Evolutionary conservation across 2,797 vertebrate genomes (phyloP).

Genomic region (Tragelaphus oryx): DNA sequence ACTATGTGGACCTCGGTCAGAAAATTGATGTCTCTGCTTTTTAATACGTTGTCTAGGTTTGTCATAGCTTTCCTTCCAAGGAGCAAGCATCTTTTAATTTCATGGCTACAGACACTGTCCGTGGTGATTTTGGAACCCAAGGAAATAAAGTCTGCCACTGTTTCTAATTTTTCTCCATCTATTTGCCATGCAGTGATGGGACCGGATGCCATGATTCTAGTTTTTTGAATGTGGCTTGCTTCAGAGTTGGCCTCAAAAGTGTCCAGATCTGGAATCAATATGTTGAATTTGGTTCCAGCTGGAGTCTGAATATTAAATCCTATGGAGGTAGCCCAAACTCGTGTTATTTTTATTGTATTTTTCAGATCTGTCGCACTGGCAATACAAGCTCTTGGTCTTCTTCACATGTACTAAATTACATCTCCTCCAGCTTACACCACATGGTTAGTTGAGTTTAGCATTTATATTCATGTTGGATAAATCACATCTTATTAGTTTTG

Average conservation of each 20-base stretch:
- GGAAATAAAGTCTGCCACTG: not conserved
- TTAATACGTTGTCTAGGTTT: not conserved
- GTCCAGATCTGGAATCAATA: not conserved
- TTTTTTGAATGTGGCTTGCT: not conserved
- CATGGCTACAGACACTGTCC: not conserved
- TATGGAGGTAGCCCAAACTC: not conserved
- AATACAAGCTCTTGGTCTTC: accelerated
- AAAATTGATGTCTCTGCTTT: not conserved
- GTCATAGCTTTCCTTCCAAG: not conserved
- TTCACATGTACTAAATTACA: accelerated
- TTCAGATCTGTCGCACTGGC: not conserved
- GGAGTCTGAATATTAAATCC: not conserved
- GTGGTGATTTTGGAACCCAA: not conserved
- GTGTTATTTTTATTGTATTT: not conserved
- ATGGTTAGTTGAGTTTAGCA: not conserved
- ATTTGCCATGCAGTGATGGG: not conserved
- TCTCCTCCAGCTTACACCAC: not conserved
- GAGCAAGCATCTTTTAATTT: not conserved
- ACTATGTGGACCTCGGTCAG: not conserved
- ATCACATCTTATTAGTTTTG: not conserved
- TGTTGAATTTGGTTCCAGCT: not conserved
- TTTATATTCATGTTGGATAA: not conserved
- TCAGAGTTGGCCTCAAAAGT: not conserved
- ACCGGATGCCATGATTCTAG: not conserved
- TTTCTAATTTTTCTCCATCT: not conserved